phyloP scores from a whole-genome alignment of 2,888 invertebrate genomes.

The Eulithis prunata region DNA sequence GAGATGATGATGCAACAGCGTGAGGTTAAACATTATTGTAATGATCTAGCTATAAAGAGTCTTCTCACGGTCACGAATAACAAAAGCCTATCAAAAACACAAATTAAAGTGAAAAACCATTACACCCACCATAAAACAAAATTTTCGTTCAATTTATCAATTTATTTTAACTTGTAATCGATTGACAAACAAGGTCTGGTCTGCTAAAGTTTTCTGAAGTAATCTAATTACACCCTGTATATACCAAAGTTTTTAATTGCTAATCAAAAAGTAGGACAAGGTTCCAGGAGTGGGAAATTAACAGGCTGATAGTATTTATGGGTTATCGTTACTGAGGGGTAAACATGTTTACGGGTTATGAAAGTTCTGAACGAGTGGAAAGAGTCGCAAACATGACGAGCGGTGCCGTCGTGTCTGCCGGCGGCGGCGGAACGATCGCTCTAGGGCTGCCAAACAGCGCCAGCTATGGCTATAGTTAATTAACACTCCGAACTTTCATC shows the following conservation, averaged over 20 bases:
- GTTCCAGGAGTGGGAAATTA: conserved; percentile 7
- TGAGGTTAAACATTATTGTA: too few species aligned
- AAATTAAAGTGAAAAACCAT: too few species aligned
- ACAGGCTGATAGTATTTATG: conserved; percentile 20
- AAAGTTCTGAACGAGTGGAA: conserved; percentile 57
- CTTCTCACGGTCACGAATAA: too few species aligned
- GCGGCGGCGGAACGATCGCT: conserved; percentile 40
- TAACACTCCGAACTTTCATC: conserved; percentile 40
- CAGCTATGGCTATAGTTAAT: conserved; percentile 36
- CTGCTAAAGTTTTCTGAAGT: too few species aligned
- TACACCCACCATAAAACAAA: too few species aligned
- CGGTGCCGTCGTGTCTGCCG: conserved; percentile 54
- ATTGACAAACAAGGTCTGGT: too few species aligned
- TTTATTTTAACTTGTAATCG: too few species aligned
- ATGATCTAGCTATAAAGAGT: too few species aligned
- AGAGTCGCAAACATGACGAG: conserved; percentile 61
- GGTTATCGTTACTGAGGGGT: conserved; percentile 38
- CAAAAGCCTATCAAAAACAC: too few species aligned
- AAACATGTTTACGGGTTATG: conserved; percentile 72
- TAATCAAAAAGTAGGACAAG: not conserved
- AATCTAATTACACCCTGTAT: not conserved
- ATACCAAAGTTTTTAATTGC: not conserved
- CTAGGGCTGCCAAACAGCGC: conserved; percentile 45
- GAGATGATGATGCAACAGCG: too few species aligned
- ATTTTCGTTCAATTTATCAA: too few species aligned